Conservation (phyloP, 2,888 invertebrate species). For the Xylota sylvarum region DNA sequence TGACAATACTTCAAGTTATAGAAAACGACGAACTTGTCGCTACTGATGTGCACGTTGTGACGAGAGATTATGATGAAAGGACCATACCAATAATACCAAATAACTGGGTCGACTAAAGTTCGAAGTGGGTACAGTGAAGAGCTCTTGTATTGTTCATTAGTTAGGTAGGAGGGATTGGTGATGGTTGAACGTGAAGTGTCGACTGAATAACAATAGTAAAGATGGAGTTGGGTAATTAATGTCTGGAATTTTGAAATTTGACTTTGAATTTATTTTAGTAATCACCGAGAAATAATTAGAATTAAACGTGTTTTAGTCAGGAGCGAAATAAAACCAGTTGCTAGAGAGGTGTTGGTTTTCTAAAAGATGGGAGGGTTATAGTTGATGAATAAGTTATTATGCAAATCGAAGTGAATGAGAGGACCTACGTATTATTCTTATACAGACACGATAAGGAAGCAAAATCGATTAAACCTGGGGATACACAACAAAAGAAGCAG, state of each 20-base stretch:
- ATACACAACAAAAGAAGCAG: too few species aligned
- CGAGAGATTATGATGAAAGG: constrained; percentile 61
- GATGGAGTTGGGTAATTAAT: constrained; percentile 56
- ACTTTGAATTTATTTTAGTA: constrained; percentile 46
- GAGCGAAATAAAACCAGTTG: constrained; percentile 38
- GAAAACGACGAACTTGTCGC: constrained; percentile 62
- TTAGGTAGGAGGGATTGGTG: not conserved
- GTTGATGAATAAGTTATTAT: not conserved
- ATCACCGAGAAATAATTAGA: constrained; percentile 28
- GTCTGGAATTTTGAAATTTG: constrained; percentile 45
- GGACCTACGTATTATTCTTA: too few species aligned
- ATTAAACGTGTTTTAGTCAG: constrained; percentile 51
- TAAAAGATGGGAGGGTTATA: not conserved
- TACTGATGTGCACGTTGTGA: constrained; percentile 46
- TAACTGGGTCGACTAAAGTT: constrained; percentile 59
- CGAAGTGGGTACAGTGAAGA: constrained; percentile 22
- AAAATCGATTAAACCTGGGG: too few species aligned
- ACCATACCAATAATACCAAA: constrained; percentile 32
- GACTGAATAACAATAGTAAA: constrained; percentile 18
- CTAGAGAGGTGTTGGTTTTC: constrained; percentile 1
- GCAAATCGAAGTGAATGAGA: not conserved
- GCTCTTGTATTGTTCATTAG: constrained; percentile 20
- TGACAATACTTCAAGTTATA: constrained; percentile 65
- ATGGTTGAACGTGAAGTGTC: constrained; percentile 8
- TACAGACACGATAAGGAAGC: too few species aligned